These are phyloP conservation scores for Cerceris ruficornis DNA, from an alignment of 2,888 invertebrate species.

Conservation along the genomic window DNA sequence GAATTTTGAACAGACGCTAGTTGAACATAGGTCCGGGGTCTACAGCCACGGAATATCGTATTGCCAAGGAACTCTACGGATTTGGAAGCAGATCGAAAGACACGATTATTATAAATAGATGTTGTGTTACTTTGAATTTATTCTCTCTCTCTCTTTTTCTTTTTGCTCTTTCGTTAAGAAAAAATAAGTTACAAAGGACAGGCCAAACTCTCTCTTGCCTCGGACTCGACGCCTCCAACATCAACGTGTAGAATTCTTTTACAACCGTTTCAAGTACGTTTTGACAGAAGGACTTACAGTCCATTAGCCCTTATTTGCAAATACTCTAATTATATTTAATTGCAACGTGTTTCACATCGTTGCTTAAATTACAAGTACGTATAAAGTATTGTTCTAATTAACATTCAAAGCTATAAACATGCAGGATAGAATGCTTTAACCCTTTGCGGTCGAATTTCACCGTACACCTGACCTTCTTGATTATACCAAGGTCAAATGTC, in stretches of 20 bases:
- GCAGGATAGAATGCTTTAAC: too few relatives aligned
- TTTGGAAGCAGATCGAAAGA: conserved; percentile 63
- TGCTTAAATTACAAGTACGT: too few relatives aligned
- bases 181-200: conserved; percentile 60
- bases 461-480: too few relatives aligned
- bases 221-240: conserved; percentile 69
- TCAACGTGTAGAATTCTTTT: conserved; percentile 72
- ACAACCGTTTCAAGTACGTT: conserved; percentile 50
- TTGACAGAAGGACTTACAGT: conserved; percentile 29
- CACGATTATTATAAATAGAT: conserved; percentile 8
- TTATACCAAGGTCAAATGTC: too few relatives aligned
- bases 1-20: conserved; percentile 9
- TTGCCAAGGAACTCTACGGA: conserved; percentile 67
- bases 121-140: conserved; percentile 12
- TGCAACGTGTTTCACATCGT: too few relatives aligned
- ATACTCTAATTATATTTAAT: not conserved
- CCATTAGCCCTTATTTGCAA: not conserved
- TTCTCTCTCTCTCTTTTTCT: conserved; percentile 14
- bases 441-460: too few relatives aligned
- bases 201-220: conserved; percentile 78
- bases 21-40: not conserved
- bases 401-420: too few relatives aligned
- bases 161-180: conserved; percentile 36
- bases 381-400: too few relatives aligned
- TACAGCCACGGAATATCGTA: conserved; percentile 24